Evolutionary conservation across 2,888 invertebrate species (phyloP).

Genomic region (Crossocerus cetratus): DNA sequence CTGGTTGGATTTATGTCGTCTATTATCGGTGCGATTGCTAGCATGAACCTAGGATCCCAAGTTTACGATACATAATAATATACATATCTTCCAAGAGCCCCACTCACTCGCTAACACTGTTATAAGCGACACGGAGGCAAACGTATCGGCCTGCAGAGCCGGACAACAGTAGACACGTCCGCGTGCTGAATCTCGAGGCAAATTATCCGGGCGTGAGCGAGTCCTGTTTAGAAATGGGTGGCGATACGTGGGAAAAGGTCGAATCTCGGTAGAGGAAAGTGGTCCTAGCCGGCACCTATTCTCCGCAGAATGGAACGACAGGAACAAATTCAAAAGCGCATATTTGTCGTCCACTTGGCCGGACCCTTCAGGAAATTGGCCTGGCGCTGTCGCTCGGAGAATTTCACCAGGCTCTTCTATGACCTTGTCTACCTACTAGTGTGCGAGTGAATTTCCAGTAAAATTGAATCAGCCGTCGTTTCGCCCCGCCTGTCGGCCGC

Average conservation of each 20-base stretch:
- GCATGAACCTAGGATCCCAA: too few species aligned
- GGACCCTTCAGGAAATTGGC: conserved; percentile 64
- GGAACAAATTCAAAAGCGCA: conserved; percentile 62
- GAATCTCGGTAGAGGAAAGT: conserved; percentile 53
- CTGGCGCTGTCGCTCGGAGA: conserved; percentile 56
- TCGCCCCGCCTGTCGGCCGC: conserved; percentile 11
- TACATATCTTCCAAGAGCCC: too few species aligned
- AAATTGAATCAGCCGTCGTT: conserved; percentile 54
- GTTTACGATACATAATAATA: too few species aligned
- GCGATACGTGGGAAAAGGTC: conserved; percentile 50
- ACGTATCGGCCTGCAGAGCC: too few species aligned
- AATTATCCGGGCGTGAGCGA: too few species aligned
- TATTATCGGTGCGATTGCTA: too few species aligned
- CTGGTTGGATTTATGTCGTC: too few species aligned
- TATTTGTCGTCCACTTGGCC: conserved; percentile 68
- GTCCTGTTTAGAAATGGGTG: conserved; percentile 33
- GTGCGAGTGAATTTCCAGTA: conserved; percentile 31
- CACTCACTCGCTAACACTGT: too few species aligned
- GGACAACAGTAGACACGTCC: too few species aligned
- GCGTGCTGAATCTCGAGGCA: too few species aligned
- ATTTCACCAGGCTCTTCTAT: conserved; percentile 49
- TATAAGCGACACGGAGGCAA: too few species aligned
- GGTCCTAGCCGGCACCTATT: conserved; percentile 42
- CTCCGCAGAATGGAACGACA: conserved; percentile 42
- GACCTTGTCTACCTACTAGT: conserved; percentile 36